phyloP scores from a whole-genome alignment of 2,797 vertebrate genomes.

The Sebastes itinus region DNA sequence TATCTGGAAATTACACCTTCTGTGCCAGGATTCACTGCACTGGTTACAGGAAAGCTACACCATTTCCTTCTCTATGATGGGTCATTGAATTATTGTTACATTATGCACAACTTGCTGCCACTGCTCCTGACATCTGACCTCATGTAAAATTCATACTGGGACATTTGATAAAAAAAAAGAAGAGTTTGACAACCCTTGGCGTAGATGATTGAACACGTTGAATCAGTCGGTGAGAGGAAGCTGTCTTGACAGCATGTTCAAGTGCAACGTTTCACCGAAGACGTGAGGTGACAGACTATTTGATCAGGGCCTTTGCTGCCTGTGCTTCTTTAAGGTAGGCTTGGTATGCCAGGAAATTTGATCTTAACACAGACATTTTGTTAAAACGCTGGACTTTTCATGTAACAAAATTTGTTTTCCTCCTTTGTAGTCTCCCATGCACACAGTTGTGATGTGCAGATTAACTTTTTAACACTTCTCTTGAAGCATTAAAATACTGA shows the following conservation, averaged over 20 bases:
- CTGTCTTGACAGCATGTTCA: background rate
- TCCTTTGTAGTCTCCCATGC: background rate
- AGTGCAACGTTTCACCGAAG: background rate
- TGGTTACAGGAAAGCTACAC: background rate
- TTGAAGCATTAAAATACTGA: background rate
- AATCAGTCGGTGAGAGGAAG: background rate
- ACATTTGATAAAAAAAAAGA: background rate
- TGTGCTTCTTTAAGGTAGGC: background rate
- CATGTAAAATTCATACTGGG: constrained; percentile 12
- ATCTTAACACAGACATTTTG: background rate
- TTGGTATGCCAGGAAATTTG: background rate
- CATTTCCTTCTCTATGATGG: background rate
- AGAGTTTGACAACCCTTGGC: background rate
- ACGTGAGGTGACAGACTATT: background rate
- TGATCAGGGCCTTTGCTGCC: background rate
- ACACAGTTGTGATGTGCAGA: background rate
- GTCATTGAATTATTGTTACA: constrained; percentile 1
- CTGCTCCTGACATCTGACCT: constrained; percentile 7
- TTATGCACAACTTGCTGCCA: constrained; percentile 16
- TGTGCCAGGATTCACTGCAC: background rate
- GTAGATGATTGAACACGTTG: background rate
- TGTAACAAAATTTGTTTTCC: background rate
- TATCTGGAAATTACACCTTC: background rate
- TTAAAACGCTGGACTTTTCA: background rate
- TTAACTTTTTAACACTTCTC: background rate